A percentile compares a stretch with the other conserved stretches of the same genome.
phyloP scores from a whole-genome alignment of 2,888 invertebrate genomes.

The Agrotis puta region DNA sequence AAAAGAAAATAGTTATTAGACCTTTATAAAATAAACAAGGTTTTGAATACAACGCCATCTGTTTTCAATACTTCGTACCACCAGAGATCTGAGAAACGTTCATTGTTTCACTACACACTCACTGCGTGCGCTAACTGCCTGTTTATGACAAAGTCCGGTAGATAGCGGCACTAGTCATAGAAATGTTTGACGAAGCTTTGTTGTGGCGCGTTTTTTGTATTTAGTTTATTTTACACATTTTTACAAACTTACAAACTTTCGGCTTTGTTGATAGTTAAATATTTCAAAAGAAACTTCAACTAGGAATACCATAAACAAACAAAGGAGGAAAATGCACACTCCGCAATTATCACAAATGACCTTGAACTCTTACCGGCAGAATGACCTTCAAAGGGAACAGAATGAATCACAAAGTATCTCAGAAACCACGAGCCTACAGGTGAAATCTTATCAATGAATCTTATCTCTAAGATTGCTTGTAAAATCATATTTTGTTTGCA shows the following conservation, averaged over 20 bases:
- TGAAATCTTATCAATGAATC: slow-evolving; percentile 8
- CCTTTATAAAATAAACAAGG: not conserved
- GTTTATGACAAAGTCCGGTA: slow-evolving; percentile 46
- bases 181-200: not conserved
- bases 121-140: slow-evolving; percentile 10
- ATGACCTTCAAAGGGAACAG: slow-evolving; percentile 11
- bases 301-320: not conserved
- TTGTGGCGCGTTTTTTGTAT: not conserved
- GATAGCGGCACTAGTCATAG: slow-evolving; percentile 64
- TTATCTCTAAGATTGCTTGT: not conserved
- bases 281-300: too few species aligned
- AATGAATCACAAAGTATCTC: slow-evolving; percentile 6
- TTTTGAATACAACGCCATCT: slow-evolving; percentile 70
- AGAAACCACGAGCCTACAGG: not conserved
- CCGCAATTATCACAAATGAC: not conserved
- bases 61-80: slow-evolving; percentile 53
- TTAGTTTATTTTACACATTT: too few species aligned
- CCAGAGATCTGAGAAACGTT: slow-evolving; percentile 22
- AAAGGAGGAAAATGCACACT: not conserved
- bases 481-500: not conserved
- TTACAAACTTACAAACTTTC: too few species aligned
- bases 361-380: slow-evolving; percentile 19
- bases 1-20: slow-evolving; percentile 35
- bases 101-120: slow-evolving; percentile 37
- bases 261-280: too few species aligned